Evolutionary conservation across 2,113 vertebrate genomes (phyloP), one percentile per base, ranked within the genome.

Genomic region (Clupea harengus): DNA sequence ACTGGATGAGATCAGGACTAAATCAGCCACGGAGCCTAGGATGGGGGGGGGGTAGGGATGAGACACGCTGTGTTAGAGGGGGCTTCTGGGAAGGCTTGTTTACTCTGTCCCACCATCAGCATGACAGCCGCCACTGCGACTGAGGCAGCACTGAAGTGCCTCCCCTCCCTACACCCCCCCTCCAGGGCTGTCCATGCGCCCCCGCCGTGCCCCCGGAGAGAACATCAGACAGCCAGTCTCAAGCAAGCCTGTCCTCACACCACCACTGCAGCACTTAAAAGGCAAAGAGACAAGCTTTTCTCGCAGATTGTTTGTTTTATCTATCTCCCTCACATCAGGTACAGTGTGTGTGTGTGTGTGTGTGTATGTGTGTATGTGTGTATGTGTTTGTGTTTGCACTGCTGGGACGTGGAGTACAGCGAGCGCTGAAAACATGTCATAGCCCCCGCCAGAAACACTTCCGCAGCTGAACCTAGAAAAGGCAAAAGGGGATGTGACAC

Each of bases 51-150:
- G 28, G 72, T 39, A 32, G 28, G 28, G 28, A 60, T 54, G 84
- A 57, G 82, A 22, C 39, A 82, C 11, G 49, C 15, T 44, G 47
- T 39, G 28, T 20, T 83, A 85, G 88, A 28, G 84, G 83, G 84
- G 86, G 87, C 84, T 90, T 60, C 85, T 86, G 81, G 60, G 81
- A 89, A 90, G 88, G 90, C 84, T 84, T 86, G 88, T 93, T 91
- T 90, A 87, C 86, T 85, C 86, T 82, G 82, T 89, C 86, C 89
- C 82, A 86, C 87, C 85, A 84, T 84, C 84, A 88, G 86, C 64
- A 10, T 80, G 81, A 50, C 9, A 87, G 72, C 86, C 88, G 87
- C 81, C 88, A 87, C 88, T 85, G 81, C 3, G 44, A 83, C 46
- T 46, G 47, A 81, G 81, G 87, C 84, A 85, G 87, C 86, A 28